Percentiles rank a stretch among this genome's conserved stretches.
Conservation (phyloP, 2,888 invertebrate genomes). For the Taenaris catops region DNA sequence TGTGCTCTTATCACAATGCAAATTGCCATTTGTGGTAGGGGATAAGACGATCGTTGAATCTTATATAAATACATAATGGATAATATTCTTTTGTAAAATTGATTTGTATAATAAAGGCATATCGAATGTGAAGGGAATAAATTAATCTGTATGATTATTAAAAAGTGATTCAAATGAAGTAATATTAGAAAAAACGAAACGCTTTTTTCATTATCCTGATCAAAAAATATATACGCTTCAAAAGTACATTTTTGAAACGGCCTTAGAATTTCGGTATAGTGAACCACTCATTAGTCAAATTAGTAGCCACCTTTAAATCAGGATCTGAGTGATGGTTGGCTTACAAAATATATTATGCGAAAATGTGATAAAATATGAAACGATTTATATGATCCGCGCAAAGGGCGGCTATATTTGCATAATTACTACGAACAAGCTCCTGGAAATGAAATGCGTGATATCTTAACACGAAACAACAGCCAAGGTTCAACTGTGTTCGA, state of each 20-base stretch:
- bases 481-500: slow-evolving; percentile 14
- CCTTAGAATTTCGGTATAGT: slow-evolving; percentile 13
- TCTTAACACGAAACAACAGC: slow-evolving; percentile 34
- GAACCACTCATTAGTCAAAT: slow-evolving; percentile 44
- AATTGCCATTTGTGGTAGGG: slow-evolving; percentile 13
- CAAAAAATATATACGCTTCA: too few relatives aligned
- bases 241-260: too few relatives aligned
- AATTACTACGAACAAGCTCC: slow-evolving; percentile 51
- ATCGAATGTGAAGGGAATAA: too few relatives aligned
- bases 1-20: slow-evolving; percentile 15
- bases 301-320: slow-evolving; percentile 40
- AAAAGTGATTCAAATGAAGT: too few relatives aligned
- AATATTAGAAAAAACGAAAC: too few relatives aligned
- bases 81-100: too few relatives aligned
- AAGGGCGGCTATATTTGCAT: slow-evolving; percentile 56
- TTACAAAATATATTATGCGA: slow-evolving; percentile 59
- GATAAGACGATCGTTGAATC: too few relatives aligned
- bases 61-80: too few relatives aligned
- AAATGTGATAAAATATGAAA: slow-evolving; percentile 67
- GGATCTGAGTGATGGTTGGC: slow-evolving; percentile 54
- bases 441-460: slow-evolving; percentile 60
- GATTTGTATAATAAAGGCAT: not conserved
- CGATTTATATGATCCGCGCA: slow-evolving; percentile 63
- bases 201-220: too few relatives aligned
- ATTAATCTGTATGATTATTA: too few relatives aligned